Evolutionary conservation across 2,797 vertebrate species (phyloP), one percentile per base, ranked within the genome.

Genomic region (Ispidina picta): DNA sequence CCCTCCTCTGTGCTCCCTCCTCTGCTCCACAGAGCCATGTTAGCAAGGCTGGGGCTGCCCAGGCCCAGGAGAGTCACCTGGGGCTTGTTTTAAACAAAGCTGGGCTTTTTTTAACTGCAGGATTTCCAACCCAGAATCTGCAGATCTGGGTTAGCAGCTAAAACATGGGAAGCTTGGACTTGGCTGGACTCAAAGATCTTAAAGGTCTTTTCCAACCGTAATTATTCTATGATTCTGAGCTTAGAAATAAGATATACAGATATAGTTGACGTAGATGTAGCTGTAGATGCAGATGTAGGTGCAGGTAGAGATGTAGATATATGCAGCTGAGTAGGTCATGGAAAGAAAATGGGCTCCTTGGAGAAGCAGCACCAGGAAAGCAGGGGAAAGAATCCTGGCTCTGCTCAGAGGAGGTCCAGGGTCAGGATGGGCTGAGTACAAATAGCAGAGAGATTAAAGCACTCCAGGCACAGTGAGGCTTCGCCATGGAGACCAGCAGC

Each of bases 1-100:
- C 26, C 26, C 8, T 37, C 20, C 23, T 9, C 39, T 21, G 54
- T 6, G 37, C 37, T 37, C 13, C 37, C 37, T 39, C 14, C 54
- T 55, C n/a, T 49, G 48, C 37, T 39, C 37, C 23, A 9, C 54
- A 69, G 21, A 37, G 56, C n/a, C 2, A 0, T 1, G 0, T 31
- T 83, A 37, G 49, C 31, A 8, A 58, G 29, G 26, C 22, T 52
- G 55, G 56, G 10, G 16, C 48, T 89, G 64, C 43, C n/a, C 48
- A 6, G 23, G 5, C 35, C 49, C 25, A 11, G 19, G 29, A 74
- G 5, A 19, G 35, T 55, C 73, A 43, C 9, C 11, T n/a, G 28
- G 59, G 35, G 7, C 21, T 89, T 64, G n/a, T 70, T 88, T 89
- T 59, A 35, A 63, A 33, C 25, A 75, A 82, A 83, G 19, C 15